Base-by-base conservation (phyloP, 2,797 vertebrate species). In the Furcifer pardalis region DNA sequence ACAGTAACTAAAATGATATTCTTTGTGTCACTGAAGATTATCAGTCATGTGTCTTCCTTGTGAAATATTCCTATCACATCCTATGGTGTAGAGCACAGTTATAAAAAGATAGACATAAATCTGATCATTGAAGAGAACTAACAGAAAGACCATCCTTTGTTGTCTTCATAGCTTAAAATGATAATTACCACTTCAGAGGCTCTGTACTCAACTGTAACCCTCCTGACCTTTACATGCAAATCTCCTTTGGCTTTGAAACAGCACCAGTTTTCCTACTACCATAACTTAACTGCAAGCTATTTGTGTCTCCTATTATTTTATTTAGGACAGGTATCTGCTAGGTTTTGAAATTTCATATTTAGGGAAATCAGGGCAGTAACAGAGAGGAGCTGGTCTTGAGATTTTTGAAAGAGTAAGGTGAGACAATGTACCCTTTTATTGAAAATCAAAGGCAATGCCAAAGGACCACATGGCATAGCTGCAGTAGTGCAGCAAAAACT, bases 61-160 rank as follows among this genome's bases (percentile, higher is more conserved):
- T 74, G 62, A 80, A 56, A 80, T 66, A 76, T 27, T n/a, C 17
- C 30, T 5, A 37, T 75, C 1, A 37, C 7, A 12, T 6, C 2
- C 27, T 66, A 68, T 76, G 25, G 76, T 75, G n/a, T 83, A 65
- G 17, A 46, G 25, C 25, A 66, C 49, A 37, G 23, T 52, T 66
- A 32, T 37, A 75, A 76, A 75, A 82, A 76, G n/a, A 13, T 40
- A 74, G 15, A 46, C 59, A 76, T 76, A 66, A 76, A 76, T 72
- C 37, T 84, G 66, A 62, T 72, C 56, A 46, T 63, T 84, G 37
- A 78, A 52, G 46, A 72, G 56, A 3, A 63, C 15, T 40, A 63
- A 40, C 42, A 77, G 30, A 4, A 69, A 84, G 12, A 32, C 49
- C 49, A 69, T 21, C 15, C 59, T 32, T 71, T 71, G 40, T 13